Conservation (phyloP, 1,140 invertebrate genomes). For the Papilio helenus region DNA sequence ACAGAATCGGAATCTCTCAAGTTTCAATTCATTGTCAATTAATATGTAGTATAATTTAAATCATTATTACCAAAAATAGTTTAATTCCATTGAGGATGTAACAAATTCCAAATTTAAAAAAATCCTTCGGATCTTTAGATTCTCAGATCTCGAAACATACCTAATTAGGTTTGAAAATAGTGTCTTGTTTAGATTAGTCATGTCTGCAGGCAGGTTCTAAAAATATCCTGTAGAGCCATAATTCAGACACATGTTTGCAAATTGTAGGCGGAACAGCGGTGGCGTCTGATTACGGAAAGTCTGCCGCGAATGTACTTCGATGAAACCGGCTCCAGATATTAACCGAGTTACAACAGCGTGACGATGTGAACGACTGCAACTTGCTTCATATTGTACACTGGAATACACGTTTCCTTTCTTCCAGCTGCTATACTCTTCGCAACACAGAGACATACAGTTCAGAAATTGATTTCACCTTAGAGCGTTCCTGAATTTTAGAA, state of each 20-base stretch:
- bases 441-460: too few relatives aligned
- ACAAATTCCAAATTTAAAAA: too few relatives aligned
- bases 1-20: too few relatives aligned
- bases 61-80: too few relatives aligned
- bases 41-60: too few relatives aligned
- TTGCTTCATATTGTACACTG: constrained; percentile 16
- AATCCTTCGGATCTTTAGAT: background rate
- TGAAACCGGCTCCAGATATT: constrained; percentile 32
- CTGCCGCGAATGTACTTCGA: constrained; percentile 19
- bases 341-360: constrained; percentile 37
- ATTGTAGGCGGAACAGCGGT: constrained; percentile 35
- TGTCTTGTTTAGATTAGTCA: background rate
- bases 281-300: constrained; percentile 38
- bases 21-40: background rate
- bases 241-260: constrained; percentile 11
- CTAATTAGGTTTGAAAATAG: background rate
- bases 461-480: too few relatives aligned
- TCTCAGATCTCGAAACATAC: background rate
- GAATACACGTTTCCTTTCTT: background rate
- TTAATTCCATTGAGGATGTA: too few relatives aligned
- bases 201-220: background rate
- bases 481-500: background rate
- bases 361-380: constrained; percentile 37
- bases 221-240: background rate
- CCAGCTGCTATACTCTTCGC: background rate